Conservation (phyloP, 1,140 invertebrate genomes). For the Eufriesea mexicana region DNA sequence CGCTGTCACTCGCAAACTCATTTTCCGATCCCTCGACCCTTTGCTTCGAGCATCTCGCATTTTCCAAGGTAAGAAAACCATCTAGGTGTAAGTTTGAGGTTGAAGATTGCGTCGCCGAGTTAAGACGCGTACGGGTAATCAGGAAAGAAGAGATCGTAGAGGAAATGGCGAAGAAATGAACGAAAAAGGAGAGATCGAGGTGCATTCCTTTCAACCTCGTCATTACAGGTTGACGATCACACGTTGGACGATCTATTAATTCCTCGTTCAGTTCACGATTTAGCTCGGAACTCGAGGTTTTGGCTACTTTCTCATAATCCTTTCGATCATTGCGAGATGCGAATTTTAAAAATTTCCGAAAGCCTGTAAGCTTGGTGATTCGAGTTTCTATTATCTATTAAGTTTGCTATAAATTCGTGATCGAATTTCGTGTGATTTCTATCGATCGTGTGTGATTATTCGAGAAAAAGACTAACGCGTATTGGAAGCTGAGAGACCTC, state of each 20-base stretch:
- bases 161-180: background rate
- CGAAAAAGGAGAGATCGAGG: background rate
- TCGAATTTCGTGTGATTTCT: too few species aligned
- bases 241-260: constrained; percentile 14
- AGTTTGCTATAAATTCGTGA: too few species aligned
- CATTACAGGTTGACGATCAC: background rate
- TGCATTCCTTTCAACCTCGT: background rate
- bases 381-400: too few species aligned
- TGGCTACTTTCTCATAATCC: constrained; percentile 6
- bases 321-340: too few species aligned
- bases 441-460: too few species aligned
- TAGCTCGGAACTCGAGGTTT: constrained; percentile 6
- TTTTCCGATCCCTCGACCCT: background rate
- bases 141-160: background rate
- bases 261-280: constrained; percentile 36
- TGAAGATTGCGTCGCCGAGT: background rate
- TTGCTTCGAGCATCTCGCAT: background rate
- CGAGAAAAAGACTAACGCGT: background rate
- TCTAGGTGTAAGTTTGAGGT: too few species aligned
- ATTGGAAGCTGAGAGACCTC: background rate
- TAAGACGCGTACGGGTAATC: background rate
- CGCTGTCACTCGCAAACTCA: too few species aligned
- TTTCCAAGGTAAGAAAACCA: background rate
- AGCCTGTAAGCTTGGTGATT: too few species aligned
- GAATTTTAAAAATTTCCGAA: too few species aligned